Evolutionary conservation across 2,888 invertebrate species (phyloP).

Genomic region (Mylabris sibirica): DNA sequence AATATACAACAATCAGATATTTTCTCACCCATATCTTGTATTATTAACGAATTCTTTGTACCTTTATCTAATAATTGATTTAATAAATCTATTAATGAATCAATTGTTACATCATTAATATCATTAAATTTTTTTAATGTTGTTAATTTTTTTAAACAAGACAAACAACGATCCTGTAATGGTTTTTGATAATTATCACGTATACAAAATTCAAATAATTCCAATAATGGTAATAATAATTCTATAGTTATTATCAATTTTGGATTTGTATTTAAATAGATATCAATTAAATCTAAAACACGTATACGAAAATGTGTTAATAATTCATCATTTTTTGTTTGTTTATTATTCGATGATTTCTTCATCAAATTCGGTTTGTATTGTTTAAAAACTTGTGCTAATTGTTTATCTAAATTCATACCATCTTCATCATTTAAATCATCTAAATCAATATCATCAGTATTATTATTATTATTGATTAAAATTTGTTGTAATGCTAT

Average conservation of each 20-base stretch:
- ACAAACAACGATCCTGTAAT: constrained; percentile 69
- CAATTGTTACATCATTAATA: constrained; percentile 65
- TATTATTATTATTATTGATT: constrained; percentile 63
- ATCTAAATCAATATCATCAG: constrained; percentile 70
- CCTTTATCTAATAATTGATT: constrained; percentile 71
- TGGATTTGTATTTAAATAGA: constrained; percentile 75
- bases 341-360: constrained; percentile 56
- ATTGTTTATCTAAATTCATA: constrained; percentile 69
- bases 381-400: constrained; percentile 77
- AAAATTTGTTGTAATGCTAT: constrained; percentile 77
- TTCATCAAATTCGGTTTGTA: constrained; percentile 64
- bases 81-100: constrained; percentile 65
- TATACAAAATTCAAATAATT: constrained; percentile 74
- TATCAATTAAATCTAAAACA: constrained; percentile 78
- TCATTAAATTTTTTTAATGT: constrained; percentile 69
- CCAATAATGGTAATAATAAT: constrained; percentile 73
- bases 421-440: constrained; percentile 81
- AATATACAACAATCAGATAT: constrained; percentile 71
- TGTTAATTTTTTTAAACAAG: constrained; percentile 69
- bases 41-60: constrained; percentile 68
- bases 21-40: constrained; percentile 72
- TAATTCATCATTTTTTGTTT: constrained; percentile 70
- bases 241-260: constrained; percentile 73
- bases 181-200: constrained; percentile 74
- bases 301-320: constrained; percentile 77